These are phyloP conservation scores for Macrosiphum euphorbiae DNA, from an alignment of 2,888 invertebrate genomes.

Conservation along the genomic window DNA sequence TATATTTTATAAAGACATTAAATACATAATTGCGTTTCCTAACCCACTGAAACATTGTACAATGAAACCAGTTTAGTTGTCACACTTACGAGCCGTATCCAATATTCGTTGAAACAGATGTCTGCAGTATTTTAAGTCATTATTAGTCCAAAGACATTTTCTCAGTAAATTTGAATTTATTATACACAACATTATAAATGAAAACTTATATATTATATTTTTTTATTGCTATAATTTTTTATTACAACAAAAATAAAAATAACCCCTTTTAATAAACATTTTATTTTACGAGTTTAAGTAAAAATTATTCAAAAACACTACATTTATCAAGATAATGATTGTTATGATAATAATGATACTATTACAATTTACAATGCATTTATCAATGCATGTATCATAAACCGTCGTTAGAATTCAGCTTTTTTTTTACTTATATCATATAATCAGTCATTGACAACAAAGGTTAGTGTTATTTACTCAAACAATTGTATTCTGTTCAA, in stretches of 20 bases:
- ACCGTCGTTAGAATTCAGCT: background rate
- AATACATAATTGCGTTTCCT: too few species aligned
- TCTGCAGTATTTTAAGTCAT: too few species aligned
- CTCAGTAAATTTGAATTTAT: too few species aligned
- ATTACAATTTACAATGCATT: background rate
- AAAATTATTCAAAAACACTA: background rate
- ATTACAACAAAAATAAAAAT: background rate
- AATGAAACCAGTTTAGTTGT: too few species aligned
- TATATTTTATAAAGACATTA: too few species aligned
- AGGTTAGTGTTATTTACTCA: background rate
- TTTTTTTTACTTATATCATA: too few species aligned
- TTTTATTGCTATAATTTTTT: background rate
- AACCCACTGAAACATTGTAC: too few species aligned
- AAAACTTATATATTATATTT: background rate
- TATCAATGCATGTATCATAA: background rate
- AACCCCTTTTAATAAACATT: background rate
- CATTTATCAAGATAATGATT: background rate
- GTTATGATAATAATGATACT: background rate
- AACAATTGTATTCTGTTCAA: background rate
- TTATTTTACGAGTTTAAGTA: background rate
- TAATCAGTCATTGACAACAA: too few species aligned
- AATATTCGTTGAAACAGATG: too few species aligned
- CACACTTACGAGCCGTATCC: too few species aligned
- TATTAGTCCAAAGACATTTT: too few species aligned
- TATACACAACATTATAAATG: too few species aligned